A percentile compares a stretch with the other conserved stretches of the same genome.
phyloP scores from a whole-genome alignment of 2,797 vertebrate genomes.

The Nasua narica region DNA sequence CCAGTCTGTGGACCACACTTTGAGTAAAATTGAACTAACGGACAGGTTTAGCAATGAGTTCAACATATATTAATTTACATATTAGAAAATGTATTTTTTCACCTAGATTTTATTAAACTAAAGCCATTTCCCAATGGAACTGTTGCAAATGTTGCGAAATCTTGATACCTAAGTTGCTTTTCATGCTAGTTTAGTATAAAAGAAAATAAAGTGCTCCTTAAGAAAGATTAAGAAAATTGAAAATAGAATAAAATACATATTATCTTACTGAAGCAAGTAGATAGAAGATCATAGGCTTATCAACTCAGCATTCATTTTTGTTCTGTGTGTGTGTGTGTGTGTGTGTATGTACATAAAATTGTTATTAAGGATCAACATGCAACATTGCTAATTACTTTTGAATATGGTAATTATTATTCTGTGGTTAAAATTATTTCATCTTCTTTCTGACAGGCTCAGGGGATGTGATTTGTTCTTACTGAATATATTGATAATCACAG shows the following conservation, averaged over 20 bases:
- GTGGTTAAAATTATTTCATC: constrained; percentile 32
- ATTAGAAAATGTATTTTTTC: not conserved
- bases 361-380: not conserved
- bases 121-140: not conserved
- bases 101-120: not conserved
- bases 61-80: not conserved
- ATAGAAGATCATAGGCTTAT: not conserved
- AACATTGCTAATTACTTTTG: not conserved
- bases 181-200: not conserved
- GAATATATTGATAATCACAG: constrained; percentile 5
- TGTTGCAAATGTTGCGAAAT: not conserved
- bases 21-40: not conserved
- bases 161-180: not conserved
- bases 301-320: not conserved
- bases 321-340: not conserved
- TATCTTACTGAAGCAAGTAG: not conserved
- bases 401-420: constrained; percentile 31
- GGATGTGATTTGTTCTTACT: not conserved
- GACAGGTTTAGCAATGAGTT: not conserved
- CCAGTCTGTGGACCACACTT: not conserved
- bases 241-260: not conserved
- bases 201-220: not conserved
- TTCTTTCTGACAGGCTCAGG: constrained; percentile 41
- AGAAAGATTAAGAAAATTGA: constrained; percentile 3
- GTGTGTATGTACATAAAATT: not conserved